Evolutionary conservation across 1,140 invertebrate genomes (phyloP), one percentile per base, ranked within the genome.

Genomic region (Argopecten irradians): DNA sequence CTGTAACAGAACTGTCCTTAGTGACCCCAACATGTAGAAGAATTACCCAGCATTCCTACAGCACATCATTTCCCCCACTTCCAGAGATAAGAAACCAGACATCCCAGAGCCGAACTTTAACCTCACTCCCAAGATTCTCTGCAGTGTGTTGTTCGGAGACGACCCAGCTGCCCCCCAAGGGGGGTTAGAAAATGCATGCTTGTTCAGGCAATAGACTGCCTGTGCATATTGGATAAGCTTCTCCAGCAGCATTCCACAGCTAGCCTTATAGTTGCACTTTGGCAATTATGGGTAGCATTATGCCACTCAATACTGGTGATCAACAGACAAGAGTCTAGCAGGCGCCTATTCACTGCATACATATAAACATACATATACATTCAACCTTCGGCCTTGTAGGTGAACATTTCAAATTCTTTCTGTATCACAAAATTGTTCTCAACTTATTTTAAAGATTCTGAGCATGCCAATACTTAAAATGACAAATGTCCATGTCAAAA

Each of bases 151-250:
- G 55, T 71, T 71, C 5, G 28, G 55, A 28, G n/a, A 71, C n/a
- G 1, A 28, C n/a, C 55, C 55, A n/a, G n/a, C 22, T 28, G 22
- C 22, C 55, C 55, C 55, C 55, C 55, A 71, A n/a, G 19, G 55
- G 55, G 55, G 22, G 22, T 71, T 71, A 71, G 55, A n/a, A 71
- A 71, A 71, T 71, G 55, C 55, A 71, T 28, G 28, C 55, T 71
- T 71, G 55, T 71, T 28, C 55, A 71, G 28, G 55, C 55, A 28
- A 71, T 71, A 71, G 55, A 7, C 55, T 71, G 55, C 55, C 55
- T 71, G 55, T 71, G 55, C 55, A 71, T 71, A 71, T 71, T 71
- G 55, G 55, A 71, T 71, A 71, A 71, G 55, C 22, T 71, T 46
- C 43, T 1, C 43, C 43, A 19, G 43, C 43, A 46, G 43, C 43